These are phyloP conservation scores for Metalampra italica DNA, from an alignment of 2,888 invertebrate genomes.

Conservation along the genomic window DNA sequence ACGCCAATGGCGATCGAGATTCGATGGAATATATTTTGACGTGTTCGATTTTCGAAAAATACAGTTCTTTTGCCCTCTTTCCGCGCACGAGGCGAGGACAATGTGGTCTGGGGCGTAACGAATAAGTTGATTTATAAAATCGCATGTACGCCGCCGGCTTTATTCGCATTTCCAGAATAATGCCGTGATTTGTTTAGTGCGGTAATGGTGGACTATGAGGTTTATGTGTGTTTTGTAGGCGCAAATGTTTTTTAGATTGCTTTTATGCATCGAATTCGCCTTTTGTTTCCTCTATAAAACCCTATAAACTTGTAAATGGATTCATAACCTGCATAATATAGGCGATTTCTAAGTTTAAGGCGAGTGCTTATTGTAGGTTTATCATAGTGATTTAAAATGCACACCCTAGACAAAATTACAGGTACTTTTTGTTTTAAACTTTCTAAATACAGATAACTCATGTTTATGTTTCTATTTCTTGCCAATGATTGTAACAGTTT, in stretches of 20 bases:
- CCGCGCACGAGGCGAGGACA: constrained; percentile 55
- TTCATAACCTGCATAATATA: too few relatives aligned
- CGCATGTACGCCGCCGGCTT: constrained; percentile 46
- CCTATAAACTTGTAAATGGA: too few relatives aligned
- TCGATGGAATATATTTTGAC: constrained; percentile 59
- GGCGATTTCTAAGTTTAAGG: not conserved
- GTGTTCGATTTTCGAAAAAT: constrained; percentile 53
- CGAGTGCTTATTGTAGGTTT: too few relatives aligned
- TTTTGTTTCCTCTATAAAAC: constrained; percentile 30
- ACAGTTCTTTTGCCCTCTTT: constrained; percentile 38
- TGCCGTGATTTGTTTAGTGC: constrained; percentile 44
- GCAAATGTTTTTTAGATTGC: constrained; percentile 37
- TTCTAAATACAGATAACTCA: too few relatives aligned
- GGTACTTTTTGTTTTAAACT: too few relatives aligned
- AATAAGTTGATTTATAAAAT: constrained; percentile 70
- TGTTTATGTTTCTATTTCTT: too few relatives aligned
- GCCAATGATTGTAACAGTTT: too few relatives aligned
- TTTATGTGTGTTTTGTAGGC: constrained; percentile 40
- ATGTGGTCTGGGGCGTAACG: constrained; percentile 65
- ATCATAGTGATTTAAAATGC: too few relatives aligned
- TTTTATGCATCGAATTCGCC: constrained; percentile 30
- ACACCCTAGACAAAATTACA: too few relatives aligned
- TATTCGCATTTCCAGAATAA: constrained; percentile 21
- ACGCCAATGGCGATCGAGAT: constrained; percentile 32
- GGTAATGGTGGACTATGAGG: constrained; percentile 35